A percentile compares a stretch with the other conserved stretches of the same genome.
phyloP scores from a whole-genome alignment of 2,113 vertebrate genomes.

The Anarrhichthys ocellatus region DNA sequence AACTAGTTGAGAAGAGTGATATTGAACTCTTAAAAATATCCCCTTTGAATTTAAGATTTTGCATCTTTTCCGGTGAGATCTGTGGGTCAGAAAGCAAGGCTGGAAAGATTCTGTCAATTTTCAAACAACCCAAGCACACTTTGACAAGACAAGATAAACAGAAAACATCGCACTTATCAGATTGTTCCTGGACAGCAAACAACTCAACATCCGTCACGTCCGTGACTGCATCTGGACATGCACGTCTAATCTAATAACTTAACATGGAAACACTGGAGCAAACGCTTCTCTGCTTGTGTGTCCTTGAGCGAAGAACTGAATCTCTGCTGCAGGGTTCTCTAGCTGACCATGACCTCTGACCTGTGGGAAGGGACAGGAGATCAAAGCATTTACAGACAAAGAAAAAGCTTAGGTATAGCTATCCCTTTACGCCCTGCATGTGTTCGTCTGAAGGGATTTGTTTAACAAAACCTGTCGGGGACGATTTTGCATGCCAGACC shows the following conservation, averaged over 20 bases:
- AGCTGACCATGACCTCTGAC: conserved; percentile 36
- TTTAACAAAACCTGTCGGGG: conserved; percentile 48
- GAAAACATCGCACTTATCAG: neutral
- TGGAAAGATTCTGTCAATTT: neutral
- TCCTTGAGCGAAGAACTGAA: conserved; percentile 1
- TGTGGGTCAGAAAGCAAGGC: neutral
- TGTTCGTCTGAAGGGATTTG: conserved; percentile 42
- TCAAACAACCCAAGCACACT: neutral
- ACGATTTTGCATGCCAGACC: conserved; percentile 43
- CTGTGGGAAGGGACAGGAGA: neutral
- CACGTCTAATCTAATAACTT: neutral
- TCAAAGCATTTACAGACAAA: neutral
- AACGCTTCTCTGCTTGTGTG: neutral
- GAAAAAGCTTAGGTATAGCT: neutral
- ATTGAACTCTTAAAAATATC: neutral
- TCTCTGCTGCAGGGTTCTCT: neutral
- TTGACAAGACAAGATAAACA: neutral
- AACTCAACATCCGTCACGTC: neutral
- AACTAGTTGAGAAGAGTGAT: neutral
- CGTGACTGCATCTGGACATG: too few species aligned
- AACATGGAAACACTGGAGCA: neutral
- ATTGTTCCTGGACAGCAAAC: neutral
- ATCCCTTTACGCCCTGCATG: neutral
- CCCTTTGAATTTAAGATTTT: neutral
- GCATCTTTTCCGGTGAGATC: neutral